Percentiles rank a stretch among this genome's conserved stretches.
Conservation (phyloP, 2,888 invertebrate species). For the Drosophila affinis region DNA sequence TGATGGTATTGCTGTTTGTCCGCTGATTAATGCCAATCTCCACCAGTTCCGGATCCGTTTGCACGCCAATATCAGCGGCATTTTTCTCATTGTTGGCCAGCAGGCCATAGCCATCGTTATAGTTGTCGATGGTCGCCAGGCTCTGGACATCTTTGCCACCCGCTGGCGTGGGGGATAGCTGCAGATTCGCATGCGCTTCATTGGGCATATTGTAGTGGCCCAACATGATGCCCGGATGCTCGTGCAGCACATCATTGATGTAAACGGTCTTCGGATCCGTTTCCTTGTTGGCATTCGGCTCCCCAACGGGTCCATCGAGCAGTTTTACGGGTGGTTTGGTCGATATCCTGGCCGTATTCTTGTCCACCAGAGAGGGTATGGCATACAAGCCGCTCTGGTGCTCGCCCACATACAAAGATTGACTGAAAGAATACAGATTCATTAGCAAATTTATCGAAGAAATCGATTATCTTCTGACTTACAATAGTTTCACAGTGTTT, state of each 20-base stretch:
- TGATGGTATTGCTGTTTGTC: constrained; percentile 78
- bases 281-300: constrained; percentile 62
- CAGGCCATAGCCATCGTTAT: constrained; percentile 74
- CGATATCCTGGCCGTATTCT: constrained; percentile 92
- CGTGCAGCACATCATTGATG: constrained; percentile 83
- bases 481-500: constrained; percentile 87
- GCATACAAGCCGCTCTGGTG: constrained; percentile 94
- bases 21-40: constrained; percentile 68
- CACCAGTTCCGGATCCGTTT: constrained; percentile 85
- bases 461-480: constrained; percentile 69
- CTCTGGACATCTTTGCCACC: constrained; percentile 70
- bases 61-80: constrained; percentile 85
- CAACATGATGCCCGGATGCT: constrained; percentile 81
- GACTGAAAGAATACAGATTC: constrained; percentile 85
- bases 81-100: constrained; percentile 72
- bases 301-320: constrained; percentile 88
- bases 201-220: constrained; percentile 91
- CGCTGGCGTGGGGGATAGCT: constrained; percentile 79
- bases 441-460: not conserved
- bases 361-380: constrained; percentile 95
- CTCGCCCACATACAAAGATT: constrained; percentile 96
- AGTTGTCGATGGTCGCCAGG: constrained; percentile 81
- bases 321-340: constrained; percentile 89
- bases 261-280: constrained; percentile 84
- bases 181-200: constrained; percentile 79